Conservation (phyloP, 2,113 vertebrate genomes). For the Chloropsis hardwickii region DNA sequence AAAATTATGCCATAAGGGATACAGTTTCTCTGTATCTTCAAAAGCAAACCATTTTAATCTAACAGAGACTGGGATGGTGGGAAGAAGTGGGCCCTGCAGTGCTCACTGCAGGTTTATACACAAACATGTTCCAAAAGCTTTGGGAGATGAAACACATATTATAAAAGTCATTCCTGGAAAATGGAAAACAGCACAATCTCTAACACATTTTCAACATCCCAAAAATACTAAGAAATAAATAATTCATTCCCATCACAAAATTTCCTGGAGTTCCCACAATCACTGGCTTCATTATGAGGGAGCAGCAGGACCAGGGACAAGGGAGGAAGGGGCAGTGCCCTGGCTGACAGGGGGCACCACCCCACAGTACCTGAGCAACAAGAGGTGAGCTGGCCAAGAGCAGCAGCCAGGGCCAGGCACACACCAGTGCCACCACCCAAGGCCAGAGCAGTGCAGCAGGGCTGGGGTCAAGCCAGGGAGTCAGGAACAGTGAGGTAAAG, state of each 20-base stretch:
- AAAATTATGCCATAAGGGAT: neutral
- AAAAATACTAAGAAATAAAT: neutral
- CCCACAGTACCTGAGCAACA: neutral
- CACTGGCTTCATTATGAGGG: neutral
- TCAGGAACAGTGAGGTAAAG: neutral
- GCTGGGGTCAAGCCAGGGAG: neutral
- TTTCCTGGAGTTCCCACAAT: neutral
- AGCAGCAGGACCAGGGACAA: neutral
- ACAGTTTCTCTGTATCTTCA: neutral
- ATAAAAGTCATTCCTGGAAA: neutral
- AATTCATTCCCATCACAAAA: neutral
- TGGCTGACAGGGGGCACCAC: neutral
- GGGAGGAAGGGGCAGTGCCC: neutral
- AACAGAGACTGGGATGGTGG: neutral
- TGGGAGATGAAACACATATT: neutral
- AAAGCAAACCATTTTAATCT: neutral
- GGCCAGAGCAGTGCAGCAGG: rapidly evolving
- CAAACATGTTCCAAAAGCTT: neutral
- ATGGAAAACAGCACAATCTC: neutral
- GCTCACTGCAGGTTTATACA: neutral
- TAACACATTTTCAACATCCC: neutral
- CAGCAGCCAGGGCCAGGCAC: neutral
- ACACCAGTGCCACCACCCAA: neutral
- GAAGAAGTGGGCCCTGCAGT: too few relatives aligned
- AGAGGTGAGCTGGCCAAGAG: neutral